These are phyloP conservation scores for Clamator glandarius DNA, from an alignment of 2,797 vertebrate genomes.

Conservation along the genomic window DNA sequence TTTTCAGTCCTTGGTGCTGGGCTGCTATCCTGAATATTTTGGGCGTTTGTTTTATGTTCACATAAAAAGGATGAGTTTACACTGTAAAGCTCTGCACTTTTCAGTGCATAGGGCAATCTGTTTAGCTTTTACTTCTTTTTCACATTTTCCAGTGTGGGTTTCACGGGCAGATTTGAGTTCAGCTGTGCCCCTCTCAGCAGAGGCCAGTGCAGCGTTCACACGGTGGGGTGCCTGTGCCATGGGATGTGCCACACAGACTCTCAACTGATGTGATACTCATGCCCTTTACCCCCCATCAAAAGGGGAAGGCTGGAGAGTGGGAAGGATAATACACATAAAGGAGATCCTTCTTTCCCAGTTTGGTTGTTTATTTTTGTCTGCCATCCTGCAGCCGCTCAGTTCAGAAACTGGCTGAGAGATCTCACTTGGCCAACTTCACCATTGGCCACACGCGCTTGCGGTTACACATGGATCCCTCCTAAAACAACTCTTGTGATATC, in stretches of 20 bases:
- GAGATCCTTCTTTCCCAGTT: not conserved
- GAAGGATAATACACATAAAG: not conserved
- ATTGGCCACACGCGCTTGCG: rapidly evolving
- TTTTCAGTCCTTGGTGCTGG: not conserved
- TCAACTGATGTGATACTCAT: not conserved
- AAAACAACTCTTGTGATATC: not conserved
- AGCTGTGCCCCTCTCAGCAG: not conserved
- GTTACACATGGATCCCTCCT: not conserved
- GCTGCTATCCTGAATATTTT: not conserved
- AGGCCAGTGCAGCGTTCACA: not conserved
- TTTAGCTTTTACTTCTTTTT: not conserved
- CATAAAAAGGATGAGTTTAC: not conserved
- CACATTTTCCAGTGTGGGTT: not conserved
- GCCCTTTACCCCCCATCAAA: not conserved
- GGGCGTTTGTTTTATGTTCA: not conserved
- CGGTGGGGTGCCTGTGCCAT: rapidly evolving
- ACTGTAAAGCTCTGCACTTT: not conserved
- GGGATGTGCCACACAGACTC: not conserved
- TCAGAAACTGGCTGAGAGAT: not conserved
- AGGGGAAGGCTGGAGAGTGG: no score
- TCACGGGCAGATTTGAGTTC: not conserved
- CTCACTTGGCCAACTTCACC: not conserved
- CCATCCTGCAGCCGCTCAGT: not conserved
- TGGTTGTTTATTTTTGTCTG: not conserved
- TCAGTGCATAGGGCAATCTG: not conserved